These are phyloP conservation scores for Crematogaster levior DNA, from an alignment of 2,888 invertebrate species.

Conservation along the genomic window DNA sequence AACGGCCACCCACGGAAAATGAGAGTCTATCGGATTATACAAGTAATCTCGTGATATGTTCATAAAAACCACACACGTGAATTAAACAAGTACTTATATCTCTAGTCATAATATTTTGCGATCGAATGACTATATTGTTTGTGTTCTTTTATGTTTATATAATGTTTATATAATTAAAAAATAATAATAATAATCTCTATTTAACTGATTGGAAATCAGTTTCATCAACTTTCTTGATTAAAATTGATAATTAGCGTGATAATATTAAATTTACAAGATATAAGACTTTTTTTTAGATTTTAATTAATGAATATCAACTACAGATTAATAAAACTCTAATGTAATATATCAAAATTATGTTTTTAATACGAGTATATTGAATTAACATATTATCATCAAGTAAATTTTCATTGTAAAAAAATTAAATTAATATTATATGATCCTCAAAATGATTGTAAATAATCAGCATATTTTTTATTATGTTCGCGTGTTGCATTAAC, in stretches of 20 bases:
- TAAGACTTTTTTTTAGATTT: background rate
- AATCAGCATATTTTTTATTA: background rate
- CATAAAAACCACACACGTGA: constrained; percentile 20
- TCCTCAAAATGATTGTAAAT: background rate
- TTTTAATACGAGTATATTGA: background rate
- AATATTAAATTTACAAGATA: background rate
- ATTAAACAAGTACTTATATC: constrained; percentile 39
- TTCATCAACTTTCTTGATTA: background rate
- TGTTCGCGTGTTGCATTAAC: background rate
- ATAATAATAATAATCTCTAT: background rate
- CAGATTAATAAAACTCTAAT: background rate
- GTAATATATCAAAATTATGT: background rate
- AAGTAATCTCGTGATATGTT: constrained; percentile 19
- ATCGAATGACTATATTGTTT: background rate
- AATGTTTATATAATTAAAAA: background rate
- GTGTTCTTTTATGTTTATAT: background rate
- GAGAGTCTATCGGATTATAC: constrained; percentile 23
- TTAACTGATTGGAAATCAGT: background rate
- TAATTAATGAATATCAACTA: background rate
- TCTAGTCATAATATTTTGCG: constrained; percentile 4
- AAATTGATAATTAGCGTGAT: background rate
- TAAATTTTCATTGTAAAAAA: background rate
- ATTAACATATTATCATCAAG: background rate
- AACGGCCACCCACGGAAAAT: constrained; percentile 50
- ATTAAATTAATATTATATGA: background rate